Evolutionary conservation across 92 coral and sea anemone species (phyloP).

Genomic region (Epizoanthus scotinus): DNA sequence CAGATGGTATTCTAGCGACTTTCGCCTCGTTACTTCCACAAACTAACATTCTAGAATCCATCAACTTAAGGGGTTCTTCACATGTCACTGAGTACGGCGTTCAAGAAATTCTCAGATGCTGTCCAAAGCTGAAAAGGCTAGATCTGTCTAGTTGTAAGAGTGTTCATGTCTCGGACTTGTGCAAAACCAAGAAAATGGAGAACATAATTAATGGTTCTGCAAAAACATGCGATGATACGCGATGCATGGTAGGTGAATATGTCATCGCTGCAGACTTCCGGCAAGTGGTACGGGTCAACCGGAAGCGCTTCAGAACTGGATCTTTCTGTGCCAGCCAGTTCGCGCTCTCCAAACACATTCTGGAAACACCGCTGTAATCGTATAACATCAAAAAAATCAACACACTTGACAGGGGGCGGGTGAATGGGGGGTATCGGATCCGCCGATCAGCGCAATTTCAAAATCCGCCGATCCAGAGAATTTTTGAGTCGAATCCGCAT

Average conservation of each 20-base stretch:
- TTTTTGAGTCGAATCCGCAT: no score
- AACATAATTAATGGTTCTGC: neutral
- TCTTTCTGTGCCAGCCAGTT: constrained; percentile 66
- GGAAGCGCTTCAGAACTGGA: constrained; percentile 56
- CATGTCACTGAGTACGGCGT: neutral
- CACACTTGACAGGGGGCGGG: no score
- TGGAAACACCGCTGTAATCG: constrained; percentile 75
- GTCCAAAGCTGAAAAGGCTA: constrained; percentile 6
- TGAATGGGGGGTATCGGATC: no score
- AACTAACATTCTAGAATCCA: constrained; percentile 1
- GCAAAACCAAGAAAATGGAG: neutral
- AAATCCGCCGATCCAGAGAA: no score
- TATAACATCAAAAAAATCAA: neutral
- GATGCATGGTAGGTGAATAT: neutral
- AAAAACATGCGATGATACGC: neutral
- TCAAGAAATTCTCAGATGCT: neutral
- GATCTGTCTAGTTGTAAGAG: constrained; percentile 6
- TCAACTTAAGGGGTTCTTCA: constrained; percentile 15
- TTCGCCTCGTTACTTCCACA: constrained; percentile 48
- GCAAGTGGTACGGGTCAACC: constrained; percentile 3
- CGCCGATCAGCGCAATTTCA: no score
- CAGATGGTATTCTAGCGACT: constrained; percentile 48
- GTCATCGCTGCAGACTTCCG: neutral
- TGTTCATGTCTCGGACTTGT: neutral
- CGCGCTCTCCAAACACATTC: constrained; percentile 69